These are phyloP conservation scores for Lepidurus couesii DNA, from an alignment of 1,140 invertebrate genomes.

Conservation along the genomic window DNA sequence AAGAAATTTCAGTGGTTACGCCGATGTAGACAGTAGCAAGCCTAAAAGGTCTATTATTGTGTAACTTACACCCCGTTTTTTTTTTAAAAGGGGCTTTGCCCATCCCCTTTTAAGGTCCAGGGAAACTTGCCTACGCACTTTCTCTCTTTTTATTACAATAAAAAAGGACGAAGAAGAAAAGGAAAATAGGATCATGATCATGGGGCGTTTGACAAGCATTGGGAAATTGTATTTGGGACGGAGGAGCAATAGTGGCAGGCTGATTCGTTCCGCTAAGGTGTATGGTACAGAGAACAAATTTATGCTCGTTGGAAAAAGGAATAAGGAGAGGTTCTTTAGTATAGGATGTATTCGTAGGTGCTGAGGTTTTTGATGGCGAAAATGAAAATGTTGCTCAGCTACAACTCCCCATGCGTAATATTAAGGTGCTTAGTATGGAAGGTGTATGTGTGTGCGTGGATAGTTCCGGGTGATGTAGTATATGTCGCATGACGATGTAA, in stretches of 20 bases:
- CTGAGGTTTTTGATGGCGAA: neutral
- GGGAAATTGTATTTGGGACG: neutral
- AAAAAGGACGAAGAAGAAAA: neutral
- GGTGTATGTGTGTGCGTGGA: neutral
- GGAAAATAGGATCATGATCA: neutral
- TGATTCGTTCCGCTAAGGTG: neutral
- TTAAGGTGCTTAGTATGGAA: constrained; percentile 2
- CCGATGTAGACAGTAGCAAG: neutral
- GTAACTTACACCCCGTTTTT: neutral
- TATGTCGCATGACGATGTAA: constrained; percentile 22
- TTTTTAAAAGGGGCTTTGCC: neutral
- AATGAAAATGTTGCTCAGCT: neutral
- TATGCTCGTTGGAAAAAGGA: neutral
- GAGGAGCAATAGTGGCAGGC: neutral
- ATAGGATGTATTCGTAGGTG: neutral
- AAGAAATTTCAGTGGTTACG: neutral
- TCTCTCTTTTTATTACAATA: too few species aligned
- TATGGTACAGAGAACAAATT: neutral
- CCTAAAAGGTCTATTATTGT: constrained; percentile 9
- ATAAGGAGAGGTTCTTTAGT: neutral
- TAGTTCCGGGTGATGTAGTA: neutral
- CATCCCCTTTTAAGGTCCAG: too few species aligned
- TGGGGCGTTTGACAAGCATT: neutral
- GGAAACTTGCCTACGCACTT: too few species aligned
- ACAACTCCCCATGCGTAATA: constrained; percentile 13